Base-by-base conservation (phyloP, 35 echinoderm and acorn worm genomes). In the Apostichopus parvimensis region DNA sequence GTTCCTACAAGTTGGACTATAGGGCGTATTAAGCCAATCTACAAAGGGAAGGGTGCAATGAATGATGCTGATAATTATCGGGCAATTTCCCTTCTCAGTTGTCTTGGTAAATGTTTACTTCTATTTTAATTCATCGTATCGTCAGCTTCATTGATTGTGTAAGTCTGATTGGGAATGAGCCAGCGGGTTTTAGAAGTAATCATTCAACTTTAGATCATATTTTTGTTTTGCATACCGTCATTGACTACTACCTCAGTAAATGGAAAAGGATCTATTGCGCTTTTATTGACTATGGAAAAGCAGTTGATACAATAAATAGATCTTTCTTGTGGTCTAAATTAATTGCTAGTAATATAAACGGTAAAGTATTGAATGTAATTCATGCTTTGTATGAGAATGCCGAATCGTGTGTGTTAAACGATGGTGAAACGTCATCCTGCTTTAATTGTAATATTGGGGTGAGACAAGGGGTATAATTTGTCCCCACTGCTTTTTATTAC, bases 341-440 rank as follows among this genome's bases (percentile, higher is more conserved):
- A 9, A 90, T 93, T 9, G 73, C 12, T 12, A 70, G 79, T 90
- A 73, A 82, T 90, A 90, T 90, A 23, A 91, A 93, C 93, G 94
- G 94, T 9, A 95, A 93, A 24, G 71, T 95, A 34, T 53, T 95
- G 9, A 93, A 93, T 89, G 91, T 93, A n/a, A 95, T 95, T 61
- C 14, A 91, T n/a, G 61, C 54, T 53, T 57, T 95, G 85, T 92
- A 95, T 88, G 76, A 17, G 7, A 83, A 90, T 79, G 91, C 91
- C 57, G 78, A 95, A 82, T 95, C 91, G n/a, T 95, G 91, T 93
- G 87, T 95, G 8, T 71, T 11, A 61, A 90, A 90, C 83, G 45
- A 70, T 80, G 24, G 57, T 56, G 53, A 90, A 28, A 81, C 8
- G 59, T 95, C 94, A 66, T 60, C 88, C 56, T 83, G 82, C 45